Evolutionary conservation across 2,113 vertebrate genomes (phyloP), one percentile per base, ranked within the genome.

Genomic region (Antechinus stuartii): DNA sequence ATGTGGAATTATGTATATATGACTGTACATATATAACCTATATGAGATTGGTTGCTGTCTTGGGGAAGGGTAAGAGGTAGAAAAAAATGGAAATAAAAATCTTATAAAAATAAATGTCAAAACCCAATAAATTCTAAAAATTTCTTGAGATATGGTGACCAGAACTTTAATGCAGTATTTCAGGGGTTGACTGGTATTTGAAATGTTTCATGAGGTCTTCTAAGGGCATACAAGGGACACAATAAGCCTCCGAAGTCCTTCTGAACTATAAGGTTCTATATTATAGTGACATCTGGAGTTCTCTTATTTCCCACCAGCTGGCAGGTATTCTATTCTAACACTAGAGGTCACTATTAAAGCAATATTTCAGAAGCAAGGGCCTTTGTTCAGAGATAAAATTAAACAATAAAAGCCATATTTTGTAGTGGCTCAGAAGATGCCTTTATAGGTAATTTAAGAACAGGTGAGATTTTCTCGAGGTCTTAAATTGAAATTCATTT

Each of bases 321-420:
- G 94, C 93, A 91, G 93, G 93, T 57, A 76, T 92, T 95, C 76
- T n/a, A 53, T 90, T 92, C 0, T 10, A 95, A 96, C 98, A 96
- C 97, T 98, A 98, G 98, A 95, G 98, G 97, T 94, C 97, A 96
- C 97, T 97, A 92, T 98, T 95, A 92, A 94, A 97, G 92, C 97
- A 96, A 16, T 95, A 95, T 98, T 98, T 97, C 95, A 47, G 94
- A 92, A 92, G 47, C 92, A 22, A 49, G 55, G 25, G 24, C 19
- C 49, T 94, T 49, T 3, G 50, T 23, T 42, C 16, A 54, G 56
- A 68, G 57, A 1, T 50, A 25, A 93, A 91, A 91, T 42, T 92
- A 57, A 96, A 61, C 42, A 84, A 84, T 84, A 92, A 53, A 92
- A 90, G 90, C 46, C 35, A 61, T 94, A 30, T 90, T 96, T 96